Evolutionary conservation across 2,888 invertebrate genomes (phyloP).

Genomic region (Escarpia spicata): DNA sequence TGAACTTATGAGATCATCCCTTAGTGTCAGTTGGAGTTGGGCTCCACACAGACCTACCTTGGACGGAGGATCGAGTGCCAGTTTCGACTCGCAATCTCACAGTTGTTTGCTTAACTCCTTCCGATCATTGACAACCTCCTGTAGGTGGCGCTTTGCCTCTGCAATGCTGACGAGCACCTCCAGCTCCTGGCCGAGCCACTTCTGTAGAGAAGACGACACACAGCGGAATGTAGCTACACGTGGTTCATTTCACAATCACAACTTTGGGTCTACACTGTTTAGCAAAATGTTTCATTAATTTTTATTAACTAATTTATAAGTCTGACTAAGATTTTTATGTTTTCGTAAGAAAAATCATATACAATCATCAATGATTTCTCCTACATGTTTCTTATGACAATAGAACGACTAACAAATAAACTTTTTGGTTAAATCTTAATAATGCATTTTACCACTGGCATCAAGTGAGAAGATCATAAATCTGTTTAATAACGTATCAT

Average conservation of each 20-base stretch:
- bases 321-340: too few relatives aligned
- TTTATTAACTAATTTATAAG: too few relatives aligned
- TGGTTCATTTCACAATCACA: background rate
- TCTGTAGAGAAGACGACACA: conserved; percentile 43
- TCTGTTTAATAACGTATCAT: too few relatives aligned
- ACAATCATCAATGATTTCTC: background rate
- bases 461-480: too few relatives aligned
- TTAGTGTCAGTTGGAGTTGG: too few relatives aligned
- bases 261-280: background rate
- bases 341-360: background rate
- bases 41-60: background rate
- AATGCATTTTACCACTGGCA: too few relatives aligned
- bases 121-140: conserved; percentile 75
- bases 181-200: conserved; percentile 81
- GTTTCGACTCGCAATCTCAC: background rate
- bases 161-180: conserved; percentile 80
- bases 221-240: background rate
- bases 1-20: too few relatives aligned
- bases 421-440: too few relatives aligned
- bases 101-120: conserved; percentile 48
- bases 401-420: too few relatives aligned
- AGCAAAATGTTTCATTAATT: too few relatives aligned
- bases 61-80: background rate
- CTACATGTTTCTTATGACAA: too few relatives aligned
- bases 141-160: conserved; percentile 81